phyloP scores from a whole-genome alignment of 2,113 vertebrate genomes.

The Thunnus maccoyii region DNA sequence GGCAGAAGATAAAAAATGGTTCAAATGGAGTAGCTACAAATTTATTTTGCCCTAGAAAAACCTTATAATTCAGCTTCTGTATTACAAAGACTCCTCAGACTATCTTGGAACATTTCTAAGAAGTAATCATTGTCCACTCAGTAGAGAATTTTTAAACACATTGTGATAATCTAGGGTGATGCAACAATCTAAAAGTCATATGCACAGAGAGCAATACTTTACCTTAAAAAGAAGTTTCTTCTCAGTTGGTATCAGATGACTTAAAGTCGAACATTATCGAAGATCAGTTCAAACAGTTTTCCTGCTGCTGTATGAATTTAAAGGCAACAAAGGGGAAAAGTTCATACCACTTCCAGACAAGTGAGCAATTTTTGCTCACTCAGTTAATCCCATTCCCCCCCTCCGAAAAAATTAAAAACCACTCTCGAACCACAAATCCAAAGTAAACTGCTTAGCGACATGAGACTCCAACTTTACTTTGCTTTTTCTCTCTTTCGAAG shows the following conservation, averaged over 20 bases:
- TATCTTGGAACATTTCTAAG: neutral
- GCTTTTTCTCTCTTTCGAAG: slow-evolving; percentile 36
- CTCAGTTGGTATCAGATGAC: neutral
- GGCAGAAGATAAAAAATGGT: slow-evolving; percentile 18
- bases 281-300: slow-evolving; percentile 8
- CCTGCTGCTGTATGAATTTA: neutral
- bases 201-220: slow-evolving; percentile 19
- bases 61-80: neutral
- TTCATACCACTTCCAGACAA: slow-evolving; percentile 49
- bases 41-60: neutral
- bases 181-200: neutral
- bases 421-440: slow-evolving; percentile 37
- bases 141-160: neutral
- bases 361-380: slow-evolving; percentile 42
- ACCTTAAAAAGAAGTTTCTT: slow-evolving; percentile 45
- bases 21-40: slow-evolving; percentile 13
- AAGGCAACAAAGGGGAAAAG: slow-evolving; percentile 37
- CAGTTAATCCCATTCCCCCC: slow-evolving; percentile 51
- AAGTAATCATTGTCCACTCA: neutral
- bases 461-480: slow-evolving; percentile 43
- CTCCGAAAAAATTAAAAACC: slow-evolving; percentile 26
- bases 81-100: slow-evolving; percentile 2
- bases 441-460: slow-evolving; percentile 51
- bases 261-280: slow-evolving; percentile 1
- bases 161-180: neutral